phyloP scores from a whole-genome alignment of 2,888 invertebrate species.

The Oscheius sp. region DNA sequence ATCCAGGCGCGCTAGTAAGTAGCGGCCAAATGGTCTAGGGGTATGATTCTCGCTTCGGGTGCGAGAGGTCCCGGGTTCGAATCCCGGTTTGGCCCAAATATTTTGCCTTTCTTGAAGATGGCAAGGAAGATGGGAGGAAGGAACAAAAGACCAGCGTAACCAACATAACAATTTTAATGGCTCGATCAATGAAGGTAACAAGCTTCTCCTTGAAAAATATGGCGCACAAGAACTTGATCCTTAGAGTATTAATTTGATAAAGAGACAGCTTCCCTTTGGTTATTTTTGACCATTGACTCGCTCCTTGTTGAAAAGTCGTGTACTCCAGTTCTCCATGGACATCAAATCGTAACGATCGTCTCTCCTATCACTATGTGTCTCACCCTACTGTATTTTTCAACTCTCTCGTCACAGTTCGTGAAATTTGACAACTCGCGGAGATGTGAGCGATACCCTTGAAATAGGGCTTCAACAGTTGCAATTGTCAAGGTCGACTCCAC shows the following conservation, averaged over 20 bases:
- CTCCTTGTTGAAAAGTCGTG: too few relatives aligned
- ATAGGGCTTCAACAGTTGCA: slow-evolving; percentile 19
- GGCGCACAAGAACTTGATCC: too few relatives aligned
- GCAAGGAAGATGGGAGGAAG: background rate
- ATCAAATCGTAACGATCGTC: too few relatives aligned
- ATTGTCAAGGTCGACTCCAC: slow-evolving; percentile 4
- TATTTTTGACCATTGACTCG: too few relatives aligned
- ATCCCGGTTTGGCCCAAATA: slow-evolving; percentile 62
- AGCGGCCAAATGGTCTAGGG: slow-evolving; percentile 64
- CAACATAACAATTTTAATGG: background rate
- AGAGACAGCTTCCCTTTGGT: too few relatives aligned
- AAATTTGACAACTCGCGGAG: background rate
- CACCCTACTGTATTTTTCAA: too few relatives aligned
- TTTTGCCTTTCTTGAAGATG: slow-evolving; percentile 7
- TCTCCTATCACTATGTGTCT: too few relatives aligned
- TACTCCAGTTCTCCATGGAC: too few relatives aligned
- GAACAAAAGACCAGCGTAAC: background rate
- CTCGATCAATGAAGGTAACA: background rate
- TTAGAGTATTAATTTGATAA: too few relatives aligned
- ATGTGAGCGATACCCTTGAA: slow-evolving; percentile 20
- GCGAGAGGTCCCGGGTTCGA: slow-evolving; percentile 70
- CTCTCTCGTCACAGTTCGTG: too few relatives aligned
- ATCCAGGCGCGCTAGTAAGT: background rate
- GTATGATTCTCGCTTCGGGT: slow-evolving; percentile 71
- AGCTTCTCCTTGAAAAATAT: background rate